Evolutionary conservation across 2,797 vertebrate species (phyloP), one percentile per base, ranked within the genome.

Genomic region (Coregonus suidteri): DNA sequence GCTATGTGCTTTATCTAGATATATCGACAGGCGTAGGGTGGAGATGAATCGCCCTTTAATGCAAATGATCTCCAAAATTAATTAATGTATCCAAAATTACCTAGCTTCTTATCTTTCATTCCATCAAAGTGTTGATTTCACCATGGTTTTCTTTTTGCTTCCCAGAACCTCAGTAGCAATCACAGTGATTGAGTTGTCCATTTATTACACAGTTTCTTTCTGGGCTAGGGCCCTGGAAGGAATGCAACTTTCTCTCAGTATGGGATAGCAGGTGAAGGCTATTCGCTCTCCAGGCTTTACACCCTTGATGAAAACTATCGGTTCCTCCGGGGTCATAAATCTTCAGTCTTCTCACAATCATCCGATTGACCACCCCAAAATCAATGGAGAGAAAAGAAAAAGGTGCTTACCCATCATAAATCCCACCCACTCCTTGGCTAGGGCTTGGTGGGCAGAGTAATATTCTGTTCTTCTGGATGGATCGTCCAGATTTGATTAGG

Each of bases 201-300:
- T 37, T 35, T 37, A 68, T 35, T 34, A 35, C 2, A 34, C 4
- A 0, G 15, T 68, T 35, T 68, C 15, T 67, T 30, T 68, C 31
- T 35, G 14, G 30, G 66, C 20, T 25, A 37, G 15, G 31, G 31
- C 15, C 15, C 75, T 64, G 59, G 59, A 25, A 64, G 59, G 7
- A 79, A 69, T 65, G 74, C 56, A 78, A 52, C 73, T 70, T 75
- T 77, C 52, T 18, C 16, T 41, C 66, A 47, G 56, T 15, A 9
- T 59, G 56, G 56, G 56, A 59, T 20, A 47, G 41, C 41, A 14
- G 20, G 9, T 25, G 20, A 64, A 25, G n/a, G 59, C 20, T 7
- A 64, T 25, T 25, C 3, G 7, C 59, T 25, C n/a, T 64, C 25
- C 59, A 25, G 59, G 4, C 4, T 25, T 25, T 20, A 64, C 20